Conservation (phyloP, 2,797 vertebrate species). For the Staurois parvus region DNA sequence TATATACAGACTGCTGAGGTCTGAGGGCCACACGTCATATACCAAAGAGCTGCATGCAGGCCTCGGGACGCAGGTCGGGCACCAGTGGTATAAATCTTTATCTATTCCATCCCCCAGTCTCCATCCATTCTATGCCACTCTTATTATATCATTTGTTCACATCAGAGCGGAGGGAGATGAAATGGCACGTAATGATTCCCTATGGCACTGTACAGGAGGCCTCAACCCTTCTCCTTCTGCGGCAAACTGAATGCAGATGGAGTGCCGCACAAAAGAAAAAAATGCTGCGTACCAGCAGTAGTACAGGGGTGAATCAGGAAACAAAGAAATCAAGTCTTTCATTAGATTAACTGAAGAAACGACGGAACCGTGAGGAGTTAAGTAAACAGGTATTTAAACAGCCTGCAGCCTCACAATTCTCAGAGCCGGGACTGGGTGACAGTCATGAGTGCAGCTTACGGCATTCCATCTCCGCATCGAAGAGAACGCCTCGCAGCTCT, state of each 20-base stretch:
- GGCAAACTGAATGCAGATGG: background rate
- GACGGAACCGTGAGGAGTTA: background rate
- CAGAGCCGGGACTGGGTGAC: background rate
- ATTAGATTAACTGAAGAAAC: background rate
- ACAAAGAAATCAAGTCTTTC: background rate
- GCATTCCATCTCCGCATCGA: background rate
- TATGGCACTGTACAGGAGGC: too few relatives aligned
- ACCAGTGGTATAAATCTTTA: too few relatives aligned
- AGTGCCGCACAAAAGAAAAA: background rate
- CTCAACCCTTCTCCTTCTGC: background rate
- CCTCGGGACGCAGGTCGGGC: too few relatives aligned
- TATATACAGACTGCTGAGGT: too few relatives aligned
- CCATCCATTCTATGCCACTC: too few relatives aligned
- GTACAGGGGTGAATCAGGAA: background rate
- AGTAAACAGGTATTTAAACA: background rate
- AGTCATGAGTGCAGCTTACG: background rate
- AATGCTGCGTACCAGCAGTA: background rate
- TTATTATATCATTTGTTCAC: too few relatives aligned
- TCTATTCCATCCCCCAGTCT: too few relatives aligned
- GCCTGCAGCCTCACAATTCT: constrained; percentile 25
- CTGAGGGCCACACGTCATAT: too few relatives aligned
- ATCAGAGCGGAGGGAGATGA: too few relatives aligned
- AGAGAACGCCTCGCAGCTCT: background rate
- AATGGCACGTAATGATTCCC: too few relatives aligned
- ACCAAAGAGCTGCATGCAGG: too few relatives aligned